These are phyloP conservation scores for Bicyclus anynana DNA, from an alignment of 1,140 invertebrate genomes.

Conservation along the genomic window DNA sequence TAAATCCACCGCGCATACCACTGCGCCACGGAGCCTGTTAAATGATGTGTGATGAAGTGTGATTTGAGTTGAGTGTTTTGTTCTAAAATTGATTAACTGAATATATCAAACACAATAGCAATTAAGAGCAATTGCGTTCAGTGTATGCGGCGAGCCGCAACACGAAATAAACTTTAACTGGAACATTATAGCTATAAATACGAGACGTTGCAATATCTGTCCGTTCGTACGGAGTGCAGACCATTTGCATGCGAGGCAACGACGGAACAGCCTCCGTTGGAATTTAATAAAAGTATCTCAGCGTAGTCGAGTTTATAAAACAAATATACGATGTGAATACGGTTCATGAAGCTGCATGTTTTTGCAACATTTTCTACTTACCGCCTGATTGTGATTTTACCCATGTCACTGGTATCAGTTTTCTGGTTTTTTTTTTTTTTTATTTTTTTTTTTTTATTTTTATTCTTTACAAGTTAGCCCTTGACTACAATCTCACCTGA, in stretches of 20 bases:
- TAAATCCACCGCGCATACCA: too few relatives aligned
- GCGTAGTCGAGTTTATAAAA: conserved; percentile 49
- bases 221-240: conserved; percentile 19
- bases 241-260: conserved; percentile 50
- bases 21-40: too few relatives aligned
- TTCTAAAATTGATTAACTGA: too few relatives aligned
- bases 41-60: too few relatives aligned
- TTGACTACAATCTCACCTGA: too few relatives aligned
- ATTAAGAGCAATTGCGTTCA: conserved; percentile 21
- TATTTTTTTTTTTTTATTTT: too few relatives aligned
- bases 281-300: conserved; percentile 75
- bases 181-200: conserved; percentile 54
- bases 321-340: conserved; percentile 35
- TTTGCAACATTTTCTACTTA: background rate
- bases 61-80: too few relatives aligned
- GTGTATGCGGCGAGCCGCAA: conserved; percentile 1
- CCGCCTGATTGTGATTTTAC: too few relatives aligned
- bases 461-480: too few relatives aligned
- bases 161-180: conserved; percentile 29
- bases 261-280: conserved; percentile 51
- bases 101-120: conserved; percentile 4
- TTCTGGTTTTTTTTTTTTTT: too few relatives aligned
- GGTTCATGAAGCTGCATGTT: background rate
- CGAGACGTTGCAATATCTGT: conserved; percentile 62
- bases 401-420: too few relatives aligned